These are phyloP conservation scores for Diogma glabrata DNA, from an alignment of 2,888 invertebrate species.

Conservation along the genomic window DNA sequence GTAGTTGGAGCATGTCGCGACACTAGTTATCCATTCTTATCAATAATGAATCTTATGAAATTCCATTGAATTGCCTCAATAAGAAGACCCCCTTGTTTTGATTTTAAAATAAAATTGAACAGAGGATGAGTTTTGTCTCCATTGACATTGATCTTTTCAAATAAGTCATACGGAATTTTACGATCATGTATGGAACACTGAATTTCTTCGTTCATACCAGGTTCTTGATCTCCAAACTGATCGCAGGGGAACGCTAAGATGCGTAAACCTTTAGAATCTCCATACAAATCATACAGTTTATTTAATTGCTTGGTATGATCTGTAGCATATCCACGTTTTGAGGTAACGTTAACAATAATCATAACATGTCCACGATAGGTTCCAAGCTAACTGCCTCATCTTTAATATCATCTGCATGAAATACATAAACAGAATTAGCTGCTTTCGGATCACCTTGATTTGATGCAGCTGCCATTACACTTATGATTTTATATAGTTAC, in stretches of 20 bases:
- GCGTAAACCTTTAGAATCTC: conserved; percentile 40
- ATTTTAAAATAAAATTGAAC: conserved; percentile 54
- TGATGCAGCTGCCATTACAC: conserved; percentile 14
- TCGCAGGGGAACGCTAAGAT: conserved; percentile 71
- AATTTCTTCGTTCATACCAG: conserved; percentile 52
- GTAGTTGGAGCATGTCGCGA: conserved; percentile 50
- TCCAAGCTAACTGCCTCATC: conserved; percentile 13
- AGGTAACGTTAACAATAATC: conserved; percentile 48
- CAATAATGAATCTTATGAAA: conserved; percentile 75
- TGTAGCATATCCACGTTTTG: conserved; percentile 45
- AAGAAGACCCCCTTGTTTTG: conserved; percentile 40
- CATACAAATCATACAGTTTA: conserved; percentile 40
- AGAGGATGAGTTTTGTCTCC: conserved; percentile 55
- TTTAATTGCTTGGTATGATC: conserved; percentile 46
- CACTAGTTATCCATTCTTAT: conserved; percentile 58
- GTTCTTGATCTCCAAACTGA: conserved; percentile 55
- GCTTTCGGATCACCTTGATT: conserved; percentile 14
- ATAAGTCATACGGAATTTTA: conserved; percentile 44
- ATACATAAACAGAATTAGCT: conserved; percentile 15
- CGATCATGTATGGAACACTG: conserved; percentile 37
- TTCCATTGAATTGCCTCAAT: conserved; percentile 77
- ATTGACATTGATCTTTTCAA: conserved; percentile 60
- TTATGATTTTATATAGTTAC: no score
- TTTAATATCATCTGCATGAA: conserved; percentile 12
- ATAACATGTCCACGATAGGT: conserved; percentile 42